phyloP scores from a whole-genome alignment of 2,797 vertebrate species.

The Champsocephalus gunnari region DNA sequence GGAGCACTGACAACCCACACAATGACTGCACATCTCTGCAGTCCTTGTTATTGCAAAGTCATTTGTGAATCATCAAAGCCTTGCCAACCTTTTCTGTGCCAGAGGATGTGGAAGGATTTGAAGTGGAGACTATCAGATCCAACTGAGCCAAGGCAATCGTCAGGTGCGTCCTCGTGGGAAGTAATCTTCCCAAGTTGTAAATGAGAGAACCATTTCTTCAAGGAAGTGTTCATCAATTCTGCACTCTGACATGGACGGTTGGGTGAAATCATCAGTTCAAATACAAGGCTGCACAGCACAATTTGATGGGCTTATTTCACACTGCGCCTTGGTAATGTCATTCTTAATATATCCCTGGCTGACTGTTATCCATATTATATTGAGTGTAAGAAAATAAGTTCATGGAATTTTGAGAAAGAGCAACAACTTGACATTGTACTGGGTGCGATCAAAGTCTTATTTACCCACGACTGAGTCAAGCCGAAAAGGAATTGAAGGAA shows the following conservation, averaged over 20 bases:
- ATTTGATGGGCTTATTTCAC: slow-evolving; percentile 1
- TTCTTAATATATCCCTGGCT: not conserved
- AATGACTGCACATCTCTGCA: slow-evolving; percentile 42
- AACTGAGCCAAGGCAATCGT: slow-evolving; percentile 6
- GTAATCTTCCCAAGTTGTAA: slow-evolving; percentile 22
- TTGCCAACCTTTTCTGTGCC: slow-evolving; percentile 42
- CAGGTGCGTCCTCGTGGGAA: slow-evolving; percentile 35
- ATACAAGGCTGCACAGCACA: not conserved
- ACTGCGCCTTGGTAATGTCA: not conserved
- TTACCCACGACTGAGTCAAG: not conserved
- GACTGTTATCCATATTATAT: not conserved
- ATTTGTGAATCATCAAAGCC: slow-evolving; percentile 60
- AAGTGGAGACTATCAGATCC: slow-evolving; percentile 43
- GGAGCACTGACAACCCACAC: slow-evolving; percentile 58
- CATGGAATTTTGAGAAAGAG: not conserved
- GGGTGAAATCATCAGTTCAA: not conserved
- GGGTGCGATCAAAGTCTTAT: not conserved
- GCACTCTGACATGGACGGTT: not conserved
- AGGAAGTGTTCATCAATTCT: not conserved
- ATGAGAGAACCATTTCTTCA: slow-evolving; percentile 18
- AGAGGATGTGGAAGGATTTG: slow-evolving; percentile 48
- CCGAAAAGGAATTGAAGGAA: not conserved
- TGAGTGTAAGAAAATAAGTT: not conserved
- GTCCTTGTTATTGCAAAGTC: slow-evolving; percentile 58
- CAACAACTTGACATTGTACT: not conserved